phyloP scores from a whole-genome alignment of 2,797 vertebrate genomes.

The Pantherophis alleghaniensis region DNA sequence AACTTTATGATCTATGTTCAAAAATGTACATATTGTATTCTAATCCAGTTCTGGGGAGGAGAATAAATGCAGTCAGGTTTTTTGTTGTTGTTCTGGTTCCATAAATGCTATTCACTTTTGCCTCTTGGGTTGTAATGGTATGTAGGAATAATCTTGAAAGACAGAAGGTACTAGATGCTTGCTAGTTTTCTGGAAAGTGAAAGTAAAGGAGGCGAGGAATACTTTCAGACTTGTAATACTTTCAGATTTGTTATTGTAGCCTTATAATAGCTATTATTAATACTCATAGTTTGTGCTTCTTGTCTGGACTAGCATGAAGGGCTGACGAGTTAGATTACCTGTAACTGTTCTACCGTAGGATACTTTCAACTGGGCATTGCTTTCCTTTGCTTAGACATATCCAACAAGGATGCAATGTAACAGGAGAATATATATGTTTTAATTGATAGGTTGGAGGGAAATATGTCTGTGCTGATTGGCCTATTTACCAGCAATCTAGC shows the following conservation, averaged over 20 bases:
- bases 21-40: not conserved
- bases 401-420: fast-evolving
- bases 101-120: not conserved
- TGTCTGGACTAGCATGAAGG: not conserved
- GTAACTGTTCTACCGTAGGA: not conserved
- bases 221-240: not conserved
- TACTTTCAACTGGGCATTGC: not conserved
- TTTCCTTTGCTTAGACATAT: not conserved
- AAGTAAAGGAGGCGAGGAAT: not conserved
- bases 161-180: not conserved
- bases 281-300: not conserved
- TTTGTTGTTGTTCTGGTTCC: not conserved
- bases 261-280: not conserved
- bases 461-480: constrained; percentile 80
- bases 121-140: not conserved
- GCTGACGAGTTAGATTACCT: not conserved
- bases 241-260: not conserved
- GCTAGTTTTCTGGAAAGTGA: not conserved
- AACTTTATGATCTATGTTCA: not conserved
- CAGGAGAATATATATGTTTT: constrained; percentile 2
- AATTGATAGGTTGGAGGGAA: constrained; percentile 81
- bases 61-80: not conserved
- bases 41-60: not conserved
- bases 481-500: constrained; percentile 85
- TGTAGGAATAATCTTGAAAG: not conserved